Base-by-base conservation (phyloP, 2,888 invertebrate genomes). In the Drosophila yooni region DNA sequence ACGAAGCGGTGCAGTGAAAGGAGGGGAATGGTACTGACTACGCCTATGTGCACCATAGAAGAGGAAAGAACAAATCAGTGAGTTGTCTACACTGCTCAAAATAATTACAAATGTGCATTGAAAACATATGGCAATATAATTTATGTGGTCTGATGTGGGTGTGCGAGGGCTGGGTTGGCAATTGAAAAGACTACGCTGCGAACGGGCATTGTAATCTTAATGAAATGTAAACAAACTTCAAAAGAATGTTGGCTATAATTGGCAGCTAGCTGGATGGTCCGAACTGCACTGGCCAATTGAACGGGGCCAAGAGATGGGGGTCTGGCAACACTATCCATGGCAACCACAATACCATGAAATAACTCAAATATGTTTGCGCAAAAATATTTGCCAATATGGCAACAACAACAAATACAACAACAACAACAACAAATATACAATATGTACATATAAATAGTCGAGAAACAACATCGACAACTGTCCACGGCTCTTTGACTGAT, bases 211-310 rank as follows among this genome's bases (percentile, higher is more conserved):
- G 83, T 88, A 76, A 76, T 85, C 88, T 89, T 89, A 87, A 87
- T 87, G 90, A 87, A 87, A 91, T 76, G 76, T 91, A 87, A 87
- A 87, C 91, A 87, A 82, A 85, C 91, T 91, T 91, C 91, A 87
- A 91, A 88, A 76, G 86, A 89, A 89, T 82, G 91, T 80, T 85
- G 78, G 75, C 81, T 69, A 77, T 91, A 86, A 87, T 88, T 91
- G 87, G 82, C 91, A 88, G 88, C 74, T 74, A 74, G 74, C 50
- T 60, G 62, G 58, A 34, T 56, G 46, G 40, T 31, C 52, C 27
- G 29, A 38, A 58, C 66, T 66, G 71, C 78, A 75, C 27, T 64
- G 63, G 48, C n/a, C 69, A 43, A 46, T 15, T 25, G 46, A 25
- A 1, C 15, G 15, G 13, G 11, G 10, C 21, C 33, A 7, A 18